A percentile compares a stretch with the other conserved stretches of the same genome.
Evolutionary conservation across 2,113 vertebrate genomes (phyloP).

Genomic region (Sarotherodon lohbergeri): DNA sequence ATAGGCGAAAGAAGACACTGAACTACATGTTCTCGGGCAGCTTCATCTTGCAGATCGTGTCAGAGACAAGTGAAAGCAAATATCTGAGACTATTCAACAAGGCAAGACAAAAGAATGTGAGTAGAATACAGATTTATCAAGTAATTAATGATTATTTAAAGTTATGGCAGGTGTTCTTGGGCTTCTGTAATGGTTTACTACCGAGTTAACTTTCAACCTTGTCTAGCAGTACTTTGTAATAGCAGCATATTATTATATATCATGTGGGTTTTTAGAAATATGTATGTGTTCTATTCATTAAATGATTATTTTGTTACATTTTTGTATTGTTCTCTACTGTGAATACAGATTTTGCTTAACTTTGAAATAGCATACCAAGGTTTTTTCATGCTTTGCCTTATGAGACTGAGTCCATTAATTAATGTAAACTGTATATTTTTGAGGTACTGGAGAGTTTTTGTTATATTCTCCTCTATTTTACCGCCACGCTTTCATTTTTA

Average conservation of each 20-base stretch:
- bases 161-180: background rate
- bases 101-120: background rate
- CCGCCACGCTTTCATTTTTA: background rate
- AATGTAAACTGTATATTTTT: background rate
- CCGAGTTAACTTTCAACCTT: conserved; percentile 39
- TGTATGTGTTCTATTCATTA: background rate
- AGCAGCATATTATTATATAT: background rate
- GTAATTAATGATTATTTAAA: background rate
- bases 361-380: background rate
- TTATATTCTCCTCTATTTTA: background rate
- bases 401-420: background rate
- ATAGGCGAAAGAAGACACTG: conserved; percentile 50
- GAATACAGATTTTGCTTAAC: background rate
- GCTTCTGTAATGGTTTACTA: conserved; percentile 7
- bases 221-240: background rate
- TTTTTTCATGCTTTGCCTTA: background rate
- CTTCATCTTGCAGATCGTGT: conserved; percentile 30
- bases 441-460: accelerated
- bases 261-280: background rate
- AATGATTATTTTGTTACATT: background rate
- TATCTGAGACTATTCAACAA: background rate
- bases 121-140: conserved; percentile 17
- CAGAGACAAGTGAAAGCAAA: background rate
- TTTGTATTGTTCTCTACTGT: background rate
- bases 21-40: conserved; percentile 12